These are phyloP conservation scores for Ctenoplectra terminalis DNA, from an alignment of 1,140 invertebrate species.

Conservation along the genomic window DNA sequence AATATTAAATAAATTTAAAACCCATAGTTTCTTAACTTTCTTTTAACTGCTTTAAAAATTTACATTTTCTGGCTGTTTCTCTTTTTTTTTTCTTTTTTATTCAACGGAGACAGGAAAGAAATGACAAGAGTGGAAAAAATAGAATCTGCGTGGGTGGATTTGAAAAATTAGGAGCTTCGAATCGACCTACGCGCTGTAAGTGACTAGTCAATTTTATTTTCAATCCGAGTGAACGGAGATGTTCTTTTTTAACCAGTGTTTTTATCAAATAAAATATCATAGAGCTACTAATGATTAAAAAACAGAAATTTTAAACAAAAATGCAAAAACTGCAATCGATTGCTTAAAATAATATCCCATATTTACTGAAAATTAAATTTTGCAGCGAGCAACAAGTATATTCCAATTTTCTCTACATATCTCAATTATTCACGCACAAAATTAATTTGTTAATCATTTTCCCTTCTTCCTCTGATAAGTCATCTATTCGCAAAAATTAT, in stretches of 20 bases:
- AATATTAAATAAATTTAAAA: no score
- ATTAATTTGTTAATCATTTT: no score
- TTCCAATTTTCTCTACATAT: no score
- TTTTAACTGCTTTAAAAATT: no score
- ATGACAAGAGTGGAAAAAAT: neutral
- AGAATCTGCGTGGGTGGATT: neutral
- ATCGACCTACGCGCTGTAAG: neutral
- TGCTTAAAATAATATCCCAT: neutral
- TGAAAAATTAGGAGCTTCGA: neutral
- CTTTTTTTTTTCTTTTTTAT: no score
- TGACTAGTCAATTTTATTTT: slow-evolving; percentile 23
- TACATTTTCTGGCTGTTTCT: neutral
- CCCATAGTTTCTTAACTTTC: no score
- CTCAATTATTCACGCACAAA: no score
- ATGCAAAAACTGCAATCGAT: neutral
- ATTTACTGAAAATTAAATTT: neutral
- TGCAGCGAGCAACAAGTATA: no score
- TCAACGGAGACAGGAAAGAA: neutral
- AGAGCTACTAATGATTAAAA: neutral
- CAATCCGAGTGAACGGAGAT: neutral
- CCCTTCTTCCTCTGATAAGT: no score
- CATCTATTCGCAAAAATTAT: no score
- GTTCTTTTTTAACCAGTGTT: neutral
- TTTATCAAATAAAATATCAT: neutral
- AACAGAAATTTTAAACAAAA: neutral